Percentiles rank a stretch among this genome's conserved stretches.
These are phyloP conservation scores for Brevimyrus niger DNA, from an alignment of 2,113 vertebrate species.

Conservation along the genomic window DNA sequence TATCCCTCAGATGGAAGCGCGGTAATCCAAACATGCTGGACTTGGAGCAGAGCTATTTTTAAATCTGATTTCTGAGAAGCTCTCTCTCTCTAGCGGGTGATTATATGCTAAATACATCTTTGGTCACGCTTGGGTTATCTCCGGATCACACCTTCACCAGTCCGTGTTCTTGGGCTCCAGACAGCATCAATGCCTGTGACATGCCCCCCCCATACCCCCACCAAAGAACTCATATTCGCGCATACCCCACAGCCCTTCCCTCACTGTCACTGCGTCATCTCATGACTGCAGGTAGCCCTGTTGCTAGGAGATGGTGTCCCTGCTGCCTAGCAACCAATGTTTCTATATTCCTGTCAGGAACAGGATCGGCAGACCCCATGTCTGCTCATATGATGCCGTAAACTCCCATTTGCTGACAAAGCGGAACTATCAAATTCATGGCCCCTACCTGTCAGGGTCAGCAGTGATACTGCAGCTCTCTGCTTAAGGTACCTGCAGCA, in stretches of 20 bases:
- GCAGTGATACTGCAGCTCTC: constrained; percentile 20
- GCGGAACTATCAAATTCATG: constrained; percentile 25
- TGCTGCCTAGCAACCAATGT: constrained; percentile 66
- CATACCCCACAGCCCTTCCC: not conserved
- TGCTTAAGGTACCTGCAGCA: not conserved
- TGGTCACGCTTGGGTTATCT: constrained; percentile 19
- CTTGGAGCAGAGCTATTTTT: constrained; percentile 10
- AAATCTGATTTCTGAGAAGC: constrained; percentile 19
- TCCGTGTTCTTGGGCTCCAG: constrained; percentile 29
- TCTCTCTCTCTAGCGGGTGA: not conserved
- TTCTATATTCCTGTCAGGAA: constrained; percentile 57
- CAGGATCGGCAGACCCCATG: constrained; percentile 45
- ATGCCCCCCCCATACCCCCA: constrained; percentile 11
- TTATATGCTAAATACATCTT: constrained; percentile 7
- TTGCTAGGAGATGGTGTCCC: constrained; percentile 57
- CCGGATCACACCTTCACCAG: constrained; percentile 29
- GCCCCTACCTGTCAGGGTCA: constrained; percentile 15
- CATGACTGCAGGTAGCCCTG: constrained; percentile 48
- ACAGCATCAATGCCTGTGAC: constrained; percentile 9
- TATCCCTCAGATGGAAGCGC: not conserved
- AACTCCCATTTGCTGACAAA: constrained; percentile 40
- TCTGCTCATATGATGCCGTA: constrained; percentile 38
- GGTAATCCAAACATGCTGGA: constrained; percentile 3
- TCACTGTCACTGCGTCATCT: constrained; percentile 31
- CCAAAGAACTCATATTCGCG: not conserved